A percentile compares a stretch with the other conserved stretches of the same genome.
These are phyloP conservation scores for Platynereis dumerilii DNA, from an alignment of 2,888 invertebrate genomes.

Conservation along the genomic window DNA sequence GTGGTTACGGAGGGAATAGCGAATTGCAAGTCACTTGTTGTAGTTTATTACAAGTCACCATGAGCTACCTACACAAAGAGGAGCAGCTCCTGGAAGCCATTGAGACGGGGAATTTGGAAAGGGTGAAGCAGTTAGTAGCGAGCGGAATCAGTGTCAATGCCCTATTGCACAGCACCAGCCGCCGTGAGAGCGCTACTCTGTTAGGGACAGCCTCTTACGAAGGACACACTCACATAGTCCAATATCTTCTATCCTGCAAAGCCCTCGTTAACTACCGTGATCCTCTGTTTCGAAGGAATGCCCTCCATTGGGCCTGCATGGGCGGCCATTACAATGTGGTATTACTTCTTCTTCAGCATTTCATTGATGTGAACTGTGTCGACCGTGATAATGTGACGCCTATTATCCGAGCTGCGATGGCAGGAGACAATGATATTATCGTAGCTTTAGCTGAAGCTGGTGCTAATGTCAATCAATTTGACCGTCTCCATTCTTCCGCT, in stretches of 20 bases:
- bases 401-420: slow-evolving; percentile 39
- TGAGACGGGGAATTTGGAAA: slow-evolving; percentile 36
- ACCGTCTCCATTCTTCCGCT: slow-evolving; percentile 41
- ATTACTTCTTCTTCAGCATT: slow-evolving; percentile 17
- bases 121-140: slow-evolving; percentile 39
- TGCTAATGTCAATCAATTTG: slow-evolving; percentile 36
- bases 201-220: slow-evolving; percentile 43
- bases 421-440: slow-evolving; percentile 35
- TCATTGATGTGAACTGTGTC: slow-evolving; percentile 38
- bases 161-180: slow-evolving; percentile 39
- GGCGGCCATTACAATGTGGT: slow-evolving; percentile 34
- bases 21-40: too few relatives aligned
- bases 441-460: slow-evolving; percentile 40
- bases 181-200: slow-evolving; percentile 43
- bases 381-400: slow-evolving; percentile 47
- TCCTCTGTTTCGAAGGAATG: slow-evolving; percentile 40
- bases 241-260: slow-evolving; percentile 35
- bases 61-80: slow-evolving; percentile 18
- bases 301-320: slow-evolving; percentile 48
- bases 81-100: slow-evolving; percentile 35
- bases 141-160: slow-evolving; percentile 43
- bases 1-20: too few relatives aligned
- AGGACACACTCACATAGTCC: slow-evolving; percentile 40
- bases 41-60: neutral
- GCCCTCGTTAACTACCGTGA: slow-evolving; percentile 39